Conservation (phyloP, 2,888 invertebrate genomes). For the Ophion ventricosus region DNA sequence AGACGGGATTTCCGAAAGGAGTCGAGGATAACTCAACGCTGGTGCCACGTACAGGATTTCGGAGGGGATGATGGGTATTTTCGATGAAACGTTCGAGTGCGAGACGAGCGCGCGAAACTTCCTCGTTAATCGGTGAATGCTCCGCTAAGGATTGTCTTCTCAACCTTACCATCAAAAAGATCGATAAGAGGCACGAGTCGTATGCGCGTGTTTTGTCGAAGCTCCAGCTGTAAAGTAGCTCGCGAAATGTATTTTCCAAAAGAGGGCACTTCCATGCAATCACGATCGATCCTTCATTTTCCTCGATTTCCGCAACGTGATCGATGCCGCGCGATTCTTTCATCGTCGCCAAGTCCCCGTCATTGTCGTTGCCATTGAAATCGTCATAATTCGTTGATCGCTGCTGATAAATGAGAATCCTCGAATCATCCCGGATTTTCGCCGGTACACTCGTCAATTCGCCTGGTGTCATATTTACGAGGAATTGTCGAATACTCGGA, state of each 20-base stretch:
- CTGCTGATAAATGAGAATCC: conserved; percentile 66
- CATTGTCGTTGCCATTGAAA: not conserved
- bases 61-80: not conserved
- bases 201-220: conserved; percentile 83
- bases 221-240: conserved; percentile 85
- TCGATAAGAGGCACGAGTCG: conserved; percentile 84
- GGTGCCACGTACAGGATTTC: conserved; percentile 72
- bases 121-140: conserved; percentile 3
- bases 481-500: conserved; percentile 49
- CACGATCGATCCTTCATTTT: conserved; percentile 84
- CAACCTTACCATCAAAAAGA: conserved; percentile 84
- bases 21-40: conserved; percentile 78
- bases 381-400: conserved; percentile 13
- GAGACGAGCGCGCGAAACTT: conserved; percentile 52
- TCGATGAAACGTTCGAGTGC: conserved; percentile 67
- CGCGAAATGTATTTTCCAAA: conserved; percentile 84
- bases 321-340: not conserved
- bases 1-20: conserved; percentile 84
- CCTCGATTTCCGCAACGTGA: conserved; percentile 80
- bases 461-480: conserved; percentile 65
- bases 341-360: not conserved
- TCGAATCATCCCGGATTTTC: conserved; percentile 45
- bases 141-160: conserved; percentile 29
- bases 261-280: conserved; percentile 85
- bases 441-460: conserved; percentile 66